Conservation (phyloP, 2,113 vertebrate genomes). For the Passerina amoena region DNA sequence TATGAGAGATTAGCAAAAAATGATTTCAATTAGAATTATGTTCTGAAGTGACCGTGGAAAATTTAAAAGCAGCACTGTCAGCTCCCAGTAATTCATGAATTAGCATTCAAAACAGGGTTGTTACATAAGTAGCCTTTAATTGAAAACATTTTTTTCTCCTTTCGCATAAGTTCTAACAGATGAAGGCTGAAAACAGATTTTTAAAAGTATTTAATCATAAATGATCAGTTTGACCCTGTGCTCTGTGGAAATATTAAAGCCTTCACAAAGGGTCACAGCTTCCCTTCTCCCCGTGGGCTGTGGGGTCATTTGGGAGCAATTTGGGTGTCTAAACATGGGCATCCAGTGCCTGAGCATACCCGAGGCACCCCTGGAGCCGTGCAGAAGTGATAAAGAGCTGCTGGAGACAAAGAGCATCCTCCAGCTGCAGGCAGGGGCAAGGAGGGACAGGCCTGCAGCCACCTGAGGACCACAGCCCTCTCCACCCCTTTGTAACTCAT, state of each 20-base stretch:
- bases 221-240: neutral
- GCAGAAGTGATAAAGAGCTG: neutral
- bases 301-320: neutral
- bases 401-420: neutral
- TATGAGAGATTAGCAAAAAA: constrained; percentile 2
- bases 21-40: neutral
- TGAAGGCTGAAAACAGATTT: neutral
- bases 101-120: constrained; percentile 47
- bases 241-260: neutral
- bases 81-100: constrained; percentile 31
- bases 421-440: neutral
- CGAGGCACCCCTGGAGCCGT: fast-evolving
- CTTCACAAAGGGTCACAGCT: neutral
- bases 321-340: fast-evolving
- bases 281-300: neutral
- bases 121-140: constrained; percentile 50
- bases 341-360: fast-evolving
- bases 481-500: neutral
- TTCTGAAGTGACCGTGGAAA: constrained; percentile 3
- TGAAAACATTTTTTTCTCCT: constrained; percentile 38
- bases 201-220: neutral
- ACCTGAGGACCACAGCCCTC: neutral
- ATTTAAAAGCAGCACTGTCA: constrained; percentile 1
- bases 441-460: neutral
- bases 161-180: neutral